Base-by-base conservation (phyloP, 1,140 invertebrate species). In the Drosophila athabasca region DNA sequence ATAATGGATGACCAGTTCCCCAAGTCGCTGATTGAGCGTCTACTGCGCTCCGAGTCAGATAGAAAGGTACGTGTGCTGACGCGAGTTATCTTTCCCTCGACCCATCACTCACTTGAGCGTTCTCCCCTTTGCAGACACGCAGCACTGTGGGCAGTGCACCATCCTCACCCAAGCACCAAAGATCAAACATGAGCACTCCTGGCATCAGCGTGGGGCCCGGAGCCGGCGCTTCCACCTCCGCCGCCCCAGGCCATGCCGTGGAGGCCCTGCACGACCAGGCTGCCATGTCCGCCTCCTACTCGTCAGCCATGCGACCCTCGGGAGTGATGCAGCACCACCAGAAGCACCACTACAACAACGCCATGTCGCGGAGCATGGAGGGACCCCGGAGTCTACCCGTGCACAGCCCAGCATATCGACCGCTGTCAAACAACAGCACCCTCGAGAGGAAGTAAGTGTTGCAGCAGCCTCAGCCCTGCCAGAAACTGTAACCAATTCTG, bases 81-180 rank as follows among this genome's bases (percentile, higher is more conserved):
- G 31, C 8, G 31, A 9, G 0, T 26, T n/a, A 0, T 7, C 1
- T 5, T n/a, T 3, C 0, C 6, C 22, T 57, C 7, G 7, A 0
- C 11, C 13, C 4, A 5, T 39, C 4, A 39, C 35, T 39, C 11
- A 39, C 35, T 2, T 39, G 1, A 13, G 11, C 11, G 24, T 5
- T 26, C 5, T 49, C 43, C 43, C 1, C 22, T n/a, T 53, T 8
- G 1, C 57, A 92, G 91, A 81, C 90, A 83, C 91, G 89, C 65
- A 90, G 82, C 68, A 87, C 91, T 5, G 90, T 92, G 62, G 95
- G 94, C 75, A 95, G 94, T 80, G 94, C 94, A 71, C 95, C 94
- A 64, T 95, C 93, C 88, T 95, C 93, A 92, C 94, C 94, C 92
- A 93, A 95, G 92, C 83, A 92, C 89, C 92, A 92, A 90, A 90